Base-by-base conservation (phyloP, 1,140 invertebrate species). In the Drosophila cardini region DNA sequence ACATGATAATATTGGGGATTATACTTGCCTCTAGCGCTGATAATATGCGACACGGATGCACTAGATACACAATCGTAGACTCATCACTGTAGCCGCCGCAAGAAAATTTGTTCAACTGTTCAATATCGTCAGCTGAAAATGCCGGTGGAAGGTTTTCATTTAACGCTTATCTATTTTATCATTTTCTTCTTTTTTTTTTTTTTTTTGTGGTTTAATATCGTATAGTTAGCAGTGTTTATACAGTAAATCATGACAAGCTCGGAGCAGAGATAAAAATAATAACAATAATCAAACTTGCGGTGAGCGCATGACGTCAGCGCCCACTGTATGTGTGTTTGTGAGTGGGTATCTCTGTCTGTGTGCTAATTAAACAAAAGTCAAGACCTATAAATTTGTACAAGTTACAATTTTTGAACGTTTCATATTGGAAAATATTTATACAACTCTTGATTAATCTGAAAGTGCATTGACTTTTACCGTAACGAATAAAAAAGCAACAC, bases 41-140 rank as follows among this genome's bases (percentile, higher is more conserved):
- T 74, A 97, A 93, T 90, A 97, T 96, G 69, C 97, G 96, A 92
- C 96, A 97, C 79, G 96, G 96, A 94, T 97, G 96, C 93, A 96
- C 95, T 73, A 96, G 93, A 92, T 96, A 97, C 68, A 96, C 95
- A 91, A 97, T 96, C 58, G 96, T 97, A 43, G 94, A 96, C 80
- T 94, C 94, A 92, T 97, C 96, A 91, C 95, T 95, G 91, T 96
- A 96, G 74, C 96, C 96, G 62, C 96, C 96, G 89, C 95, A 96
- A 52, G 95, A 95, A 93, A 97, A 97, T 80, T 96, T 94, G 87
- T 92, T 93, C 76, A 97, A 93, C 90, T 97, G 96, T 84, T 96
- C 95, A 92, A 96, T 96, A 91, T 97, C 96, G 80, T 94, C 93
- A 85, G 95, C 95, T 96, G 93, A 94, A 94, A 68, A 45, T 40